These are phyloP conservation scores for Acrocephalus scirpaceus DNA, from an alignment of 2,797 vertebrate genomes.

Conservation along the genomic window DNA sequence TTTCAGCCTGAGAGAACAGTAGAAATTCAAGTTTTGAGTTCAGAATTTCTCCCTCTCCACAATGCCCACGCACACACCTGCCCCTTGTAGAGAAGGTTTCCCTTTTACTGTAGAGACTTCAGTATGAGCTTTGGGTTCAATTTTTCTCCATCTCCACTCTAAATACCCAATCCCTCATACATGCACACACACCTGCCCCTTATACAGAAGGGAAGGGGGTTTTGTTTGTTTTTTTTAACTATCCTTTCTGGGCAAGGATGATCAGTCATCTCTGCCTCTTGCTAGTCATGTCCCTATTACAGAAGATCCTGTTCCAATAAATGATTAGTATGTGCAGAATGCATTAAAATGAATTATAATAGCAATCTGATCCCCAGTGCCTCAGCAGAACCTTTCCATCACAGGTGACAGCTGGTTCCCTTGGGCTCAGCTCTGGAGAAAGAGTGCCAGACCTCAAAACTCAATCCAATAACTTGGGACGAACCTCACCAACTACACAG, in stretches of 20 bases:
- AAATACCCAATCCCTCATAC: background rate
- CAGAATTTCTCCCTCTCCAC: background rate
- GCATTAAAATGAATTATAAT: slow-evolving; percentile 69
- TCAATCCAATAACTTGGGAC: slow-evolving; percentile 1
- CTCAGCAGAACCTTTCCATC: slow-evolving; percentile 44
- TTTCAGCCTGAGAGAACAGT: background rate
- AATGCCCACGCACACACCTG: background rate
- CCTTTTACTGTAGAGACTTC: background rate
- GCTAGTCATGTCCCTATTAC: slow-evolving; percentile 51
- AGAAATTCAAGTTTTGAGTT: background rate
- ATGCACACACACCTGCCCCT: background rate
- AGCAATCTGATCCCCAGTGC: slow-evolving; percentile 38
- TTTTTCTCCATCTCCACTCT: background rate
- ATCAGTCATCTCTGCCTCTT: slow-evolving; percentile 38
- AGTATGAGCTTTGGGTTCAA: background rate
- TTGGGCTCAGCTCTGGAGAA: slow-evolving; percentile 25
- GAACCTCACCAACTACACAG: background rate
- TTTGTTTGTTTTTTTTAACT: slow-evolving; percentile 52
- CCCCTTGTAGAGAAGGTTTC: background rate
- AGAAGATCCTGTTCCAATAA: slow-evolving; percentile 65
- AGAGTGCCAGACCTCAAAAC: slow-evolving; percentile 32
- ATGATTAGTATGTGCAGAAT: slow-evolving; percentile 54
- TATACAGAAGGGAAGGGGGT: background rate
- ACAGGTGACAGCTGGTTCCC: slow-evolving; percentile 49
- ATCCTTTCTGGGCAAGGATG: slow-evolving; percentile 14